Evolutionary conservation across 2,113 vertebrate genomes (phyloP).

Genomic region (Cochlearius cochlearius): DNA sequence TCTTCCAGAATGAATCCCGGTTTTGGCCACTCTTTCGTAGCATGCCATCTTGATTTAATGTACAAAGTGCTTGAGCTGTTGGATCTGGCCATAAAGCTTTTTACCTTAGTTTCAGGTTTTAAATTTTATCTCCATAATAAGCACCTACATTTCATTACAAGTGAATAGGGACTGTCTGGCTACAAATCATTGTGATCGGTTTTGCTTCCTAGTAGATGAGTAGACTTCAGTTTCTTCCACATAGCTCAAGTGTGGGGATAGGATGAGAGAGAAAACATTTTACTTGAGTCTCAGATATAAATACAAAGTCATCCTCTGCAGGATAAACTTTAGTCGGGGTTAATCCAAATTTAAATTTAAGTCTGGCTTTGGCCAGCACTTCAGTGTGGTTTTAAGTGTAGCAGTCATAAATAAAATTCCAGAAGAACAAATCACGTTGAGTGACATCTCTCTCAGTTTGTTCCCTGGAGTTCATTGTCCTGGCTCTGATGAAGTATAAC

Average conservation of each 20-base stretch:
- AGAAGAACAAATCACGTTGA: not conserved
- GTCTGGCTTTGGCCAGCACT: not conserved
- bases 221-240: not conserved
- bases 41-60: constrained; percentile 33
- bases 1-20: not conserved
- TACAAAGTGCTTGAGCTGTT: not conserved
- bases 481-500: not conserved
- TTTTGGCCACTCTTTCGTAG: constrained; percentile 14
- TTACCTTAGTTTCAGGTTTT: constrained; percentile 12
- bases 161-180: not conserved
- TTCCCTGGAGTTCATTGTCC: not conserved
- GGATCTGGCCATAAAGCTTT: not conserved
- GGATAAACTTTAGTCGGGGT: constrained; percentile 19
- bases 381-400: not conserved
- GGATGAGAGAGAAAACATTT: not conserved
- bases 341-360: constrained; percentile 52
- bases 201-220: not conserved
- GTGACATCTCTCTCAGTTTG: not conserved
- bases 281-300: not conserved
- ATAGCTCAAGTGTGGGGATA: not conserved
- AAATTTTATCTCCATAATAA: constrained; percentile 39
- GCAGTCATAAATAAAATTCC: constrained; percentile 23
- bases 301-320: not conserved
- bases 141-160: constrained; percentile 39
- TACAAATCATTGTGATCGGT: not conserved